Percentiles rank a stretch among this genome's conserved stretches.
Conservation (phyloP, 2,888 invertebrate species). For the Laspeyria flexula region DNA sequence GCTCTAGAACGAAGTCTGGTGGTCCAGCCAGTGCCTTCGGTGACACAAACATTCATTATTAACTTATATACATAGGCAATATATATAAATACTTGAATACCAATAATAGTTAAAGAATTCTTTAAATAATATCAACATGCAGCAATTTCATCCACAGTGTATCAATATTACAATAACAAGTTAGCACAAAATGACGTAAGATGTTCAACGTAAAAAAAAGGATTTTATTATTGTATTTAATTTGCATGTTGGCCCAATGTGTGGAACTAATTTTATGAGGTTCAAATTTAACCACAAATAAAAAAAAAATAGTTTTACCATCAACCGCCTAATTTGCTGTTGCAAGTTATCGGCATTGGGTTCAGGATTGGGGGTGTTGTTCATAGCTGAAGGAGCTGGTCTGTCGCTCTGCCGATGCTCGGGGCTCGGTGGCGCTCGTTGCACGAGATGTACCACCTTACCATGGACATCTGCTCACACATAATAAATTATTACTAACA, state of each 20-base stretch:
- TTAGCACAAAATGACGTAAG: too few species aligned
- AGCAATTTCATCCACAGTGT: too few species aligned
- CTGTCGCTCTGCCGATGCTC: constrained; percentile 25
- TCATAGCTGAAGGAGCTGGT: constrained; percentile 26
- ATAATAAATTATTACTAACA: not conserved
- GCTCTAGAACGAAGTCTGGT: constrained; percentile 46
- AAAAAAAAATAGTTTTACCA: constrained; percentile 51
- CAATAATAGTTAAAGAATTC: too few species aligned
- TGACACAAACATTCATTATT: not conserved
- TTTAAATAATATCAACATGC: too few species aligned
- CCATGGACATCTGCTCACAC: constrained; percentile 91
- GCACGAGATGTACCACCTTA: constrained; percentile 97
- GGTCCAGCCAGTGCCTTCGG: constrained; percentile 44
- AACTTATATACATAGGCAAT: too few species aligned
- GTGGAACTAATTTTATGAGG: too few species aligned
- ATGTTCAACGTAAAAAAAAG: too few species aligned
- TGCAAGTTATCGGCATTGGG: constrained; percentile 31
- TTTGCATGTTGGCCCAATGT: too few species aligned
- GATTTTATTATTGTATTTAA: too few species aligned
- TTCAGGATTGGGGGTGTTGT: not conserved
- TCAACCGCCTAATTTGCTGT: constrained; percentile 55
- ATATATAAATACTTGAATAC: too few species aligned
- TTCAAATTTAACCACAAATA: too few species aligned
- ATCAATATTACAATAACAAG: not conserved
- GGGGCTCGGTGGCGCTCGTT: constrained; percentile 91